phyloP scores from a whole-genome alignment of 2,113 vertebrate genomes.

The Apteryx owenii region DNA sequence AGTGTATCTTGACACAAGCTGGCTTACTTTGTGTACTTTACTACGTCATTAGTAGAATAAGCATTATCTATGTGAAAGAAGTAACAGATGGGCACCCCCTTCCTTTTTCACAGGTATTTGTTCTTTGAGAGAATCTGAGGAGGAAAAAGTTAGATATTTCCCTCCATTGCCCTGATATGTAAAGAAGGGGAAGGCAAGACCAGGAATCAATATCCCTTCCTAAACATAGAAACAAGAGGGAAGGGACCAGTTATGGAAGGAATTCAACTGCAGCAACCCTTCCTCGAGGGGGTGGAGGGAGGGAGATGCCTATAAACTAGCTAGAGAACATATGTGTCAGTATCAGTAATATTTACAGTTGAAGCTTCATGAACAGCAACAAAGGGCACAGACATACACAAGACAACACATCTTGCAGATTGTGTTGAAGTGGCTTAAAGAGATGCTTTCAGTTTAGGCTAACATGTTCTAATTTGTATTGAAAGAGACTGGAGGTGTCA shows the following conservation, averaged over 20 bases:
- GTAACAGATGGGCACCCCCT: background rate
- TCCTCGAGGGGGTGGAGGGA: background rate
- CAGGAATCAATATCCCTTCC: background rate
- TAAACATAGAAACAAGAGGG: background rate
- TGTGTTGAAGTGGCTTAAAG: conserved; percentile 52
- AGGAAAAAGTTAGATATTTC: background rate
- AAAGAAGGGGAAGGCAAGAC: background rate
- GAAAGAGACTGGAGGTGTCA: conserved; percentile 48
- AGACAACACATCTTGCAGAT: conserved; percentile 35
- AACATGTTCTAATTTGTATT: conserved; percentile 55
- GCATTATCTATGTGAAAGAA: background rate
- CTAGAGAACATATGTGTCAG: conserved; percentile 57
- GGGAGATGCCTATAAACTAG: conserved; percentile 1
- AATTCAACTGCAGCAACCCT: conserved; percentile 14
- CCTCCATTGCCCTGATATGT: background rate
- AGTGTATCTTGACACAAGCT: background rate
- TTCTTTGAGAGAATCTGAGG: background rate
- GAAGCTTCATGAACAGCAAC: conserved; percentile 34
- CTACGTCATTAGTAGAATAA: background rate
- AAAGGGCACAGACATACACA: conserved; percentile 42
- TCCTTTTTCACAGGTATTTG: background rate
- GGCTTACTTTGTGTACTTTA: background rate
- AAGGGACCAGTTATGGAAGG: background rate
- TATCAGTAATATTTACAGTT: conserved; percentile 53
- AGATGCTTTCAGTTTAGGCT: conserved; percentile 58